phyloP scores from a whole-genome alignment of 2,113 vertebrate genomes.

The Antechinus stuartii region DNA sequence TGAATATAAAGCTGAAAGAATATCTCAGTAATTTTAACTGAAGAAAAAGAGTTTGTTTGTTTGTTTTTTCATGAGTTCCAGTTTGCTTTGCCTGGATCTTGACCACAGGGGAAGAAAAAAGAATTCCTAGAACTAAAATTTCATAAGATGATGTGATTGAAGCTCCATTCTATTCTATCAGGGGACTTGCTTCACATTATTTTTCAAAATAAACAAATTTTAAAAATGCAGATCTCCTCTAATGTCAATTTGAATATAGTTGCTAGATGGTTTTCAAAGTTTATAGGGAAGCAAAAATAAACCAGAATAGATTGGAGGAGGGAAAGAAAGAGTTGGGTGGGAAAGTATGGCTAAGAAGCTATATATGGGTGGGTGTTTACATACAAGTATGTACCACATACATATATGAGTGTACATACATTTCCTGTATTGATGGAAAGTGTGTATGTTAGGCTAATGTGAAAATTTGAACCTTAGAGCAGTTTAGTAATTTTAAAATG shows the following conservation, averaged over 20 bases:
- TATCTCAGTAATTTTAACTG: constrained; percentile 31
- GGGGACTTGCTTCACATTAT: neutral
- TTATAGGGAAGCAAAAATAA: constrained; percentile 16
- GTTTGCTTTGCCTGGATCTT: constrained; percentile 42
- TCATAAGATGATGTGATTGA: constrained; percentile 27
- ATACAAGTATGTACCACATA: neutral
- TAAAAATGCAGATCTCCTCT: constrained; percentile 28
- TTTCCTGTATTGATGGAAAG: neutral
- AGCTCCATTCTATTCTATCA: constrained; percentile 14
- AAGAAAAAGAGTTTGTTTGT: neutral
- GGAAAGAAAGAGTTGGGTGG: neutral
- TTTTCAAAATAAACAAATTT: neutral
- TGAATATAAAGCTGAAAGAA: neutral
- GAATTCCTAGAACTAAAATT: constrained; percentile 31
- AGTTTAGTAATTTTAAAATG: neutral
- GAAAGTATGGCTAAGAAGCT: neutral
- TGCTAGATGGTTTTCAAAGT: constrained; percentile 32
- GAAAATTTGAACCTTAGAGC: neutral
- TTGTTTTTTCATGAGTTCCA: constrained; percentile 16
- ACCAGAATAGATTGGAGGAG: neutral
- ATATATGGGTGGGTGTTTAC: neutral
- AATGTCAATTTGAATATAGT: constrained; percentile 30
- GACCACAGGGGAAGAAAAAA: constrained; percentile 45
- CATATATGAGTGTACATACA: neutral
- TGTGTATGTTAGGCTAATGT: neutral